Evolutionary conservation across 92 coral and sea anemone genomes (phyloP).

Genomic region (Diadumene lineata): DNA sequence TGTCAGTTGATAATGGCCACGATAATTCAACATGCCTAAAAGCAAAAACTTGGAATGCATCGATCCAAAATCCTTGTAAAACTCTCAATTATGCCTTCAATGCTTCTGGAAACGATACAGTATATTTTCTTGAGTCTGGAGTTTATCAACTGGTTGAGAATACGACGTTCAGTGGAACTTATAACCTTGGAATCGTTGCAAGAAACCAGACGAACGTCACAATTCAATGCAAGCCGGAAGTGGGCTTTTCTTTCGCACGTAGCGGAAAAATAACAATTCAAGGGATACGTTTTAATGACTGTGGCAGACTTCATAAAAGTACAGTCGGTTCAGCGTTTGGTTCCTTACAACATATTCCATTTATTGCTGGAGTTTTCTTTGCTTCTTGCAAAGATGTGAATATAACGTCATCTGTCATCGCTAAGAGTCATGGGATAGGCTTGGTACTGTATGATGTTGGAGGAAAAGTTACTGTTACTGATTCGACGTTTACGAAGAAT

Average conservation of each 20-base stretch:
- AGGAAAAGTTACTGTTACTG: conserved; percentile 52
- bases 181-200: conserved; percentile 14
- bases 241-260: conserved; percentile 55
- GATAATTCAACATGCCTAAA: conserved; percentile 32
- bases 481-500: conserved; percentile 57
- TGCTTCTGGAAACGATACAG: conserved; percentile 3
- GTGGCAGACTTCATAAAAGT: conserved; percentile 75
- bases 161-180: conserved; percentile 8
- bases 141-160: conserved; percentile 3
- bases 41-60: background rate
- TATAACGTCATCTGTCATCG: conserved; percentile 42
- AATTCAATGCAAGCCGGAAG: conserved; percentile 42
- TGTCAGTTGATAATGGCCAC: conserved; percentile 34
- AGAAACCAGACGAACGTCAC: conserved; percentile 22
- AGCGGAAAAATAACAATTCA: conserved; percentile 54
- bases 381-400: conserved; percentile 53
- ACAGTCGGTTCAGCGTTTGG: conserved; percentile 57
- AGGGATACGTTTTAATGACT: conserved; percentile 37
- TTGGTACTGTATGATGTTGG: conserved; percentile 76
- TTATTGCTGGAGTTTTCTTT: conserved; percentile 66
- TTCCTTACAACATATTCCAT: conserved; percentile 8
- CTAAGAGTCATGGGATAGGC: conserved; percentile 78
- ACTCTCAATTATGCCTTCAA: conserved; percentile 51
- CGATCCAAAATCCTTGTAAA: conserved; percentile 30
- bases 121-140: conserved; percentile 21